These are phyloP conservation scores for Brachirus orientalis DNA, from an alignment of 2,113 vertebrate genomes.

Conservation along the genomic window DNA sequence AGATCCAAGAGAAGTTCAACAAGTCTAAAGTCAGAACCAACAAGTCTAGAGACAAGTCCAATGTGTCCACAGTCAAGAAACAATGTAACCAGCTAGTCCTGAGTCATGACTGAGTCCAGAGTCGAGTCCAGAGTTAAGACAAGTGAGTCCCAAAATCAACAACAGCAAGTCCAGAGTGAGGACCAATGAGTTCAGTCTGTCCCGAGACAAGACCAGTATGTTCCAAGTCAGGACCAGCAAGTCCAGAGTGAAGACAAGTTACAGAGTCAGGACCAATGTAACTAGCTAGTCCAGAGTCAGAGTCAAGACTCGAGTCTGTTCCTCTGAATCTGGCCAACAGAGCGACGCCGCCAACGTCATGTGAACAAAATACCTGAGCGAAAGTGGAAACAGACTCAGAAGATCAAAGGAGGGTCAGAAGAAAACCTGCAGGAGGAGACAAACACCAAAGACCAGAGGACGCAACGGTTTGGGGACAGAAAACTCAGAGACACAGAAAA, in stretches of 20 bases:
- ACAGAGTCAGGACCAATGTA: too few species aligned
- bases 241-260: too few species aligned
- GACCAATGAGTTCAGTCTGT: neutral
- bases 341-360: conserved; percentile 21
- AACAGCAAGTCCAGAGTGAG: too few species aligned
- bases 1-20: too few species aligned
- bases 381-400: conserved; percentile 58
- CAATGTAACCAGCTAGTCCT: conserved; percentile 24
- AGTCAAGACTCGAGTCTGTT: too few species aligned
- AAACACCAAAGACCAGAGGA: conserved; percentile 76
- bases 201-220: too few species aligned
- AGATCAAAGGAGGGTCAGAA: conserved; percentile 81
- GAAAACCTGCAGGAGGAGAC: conserved; percentile 82
- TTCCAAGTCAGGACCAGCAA: too few species aligned
- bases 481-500: neutral
- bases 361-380: conserved; percentile 72
- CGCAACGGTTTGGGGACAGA: conserved; percentile 27
- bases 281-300: too few species aligned
- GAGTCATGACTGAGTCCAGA: neutral
- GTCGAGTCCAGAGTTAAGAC: neutral
- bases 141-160: too few species aligned
- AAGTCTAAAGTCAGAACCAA: too few species aligned
- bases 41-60: too few species aligned
- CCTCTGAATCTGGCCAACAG: conserved; percentile 58
- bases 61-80: too few species aligned